Conservation (phyloP, 2,113 vertebrate species). For the Corythoichthys intestinalis region DNA sequence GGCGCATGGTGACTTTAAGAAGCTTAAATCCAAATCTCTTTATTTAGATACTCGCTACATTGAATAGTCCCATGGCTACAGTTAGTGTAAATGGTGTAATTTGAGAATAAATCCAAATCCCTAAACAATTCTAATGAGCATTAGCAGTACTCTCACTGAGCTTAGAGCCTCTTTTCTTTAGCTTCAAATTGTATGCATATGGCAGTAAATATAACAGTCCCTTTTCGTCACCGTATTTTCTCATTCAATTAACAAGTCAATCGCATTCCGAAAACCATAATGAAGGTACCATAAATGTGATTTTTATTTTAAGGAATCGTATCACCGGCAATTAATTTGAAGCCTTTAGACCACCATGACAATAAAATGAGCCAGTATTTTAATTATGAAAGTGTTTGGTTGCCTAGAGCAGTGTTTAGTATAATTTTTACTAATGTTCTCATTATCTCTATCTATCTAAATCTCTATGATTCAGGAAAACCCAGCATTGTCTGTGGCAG, state of each 20-base stretch:
- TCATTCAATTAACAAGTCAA: background rate
- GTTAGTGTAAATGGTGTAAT: background rate
- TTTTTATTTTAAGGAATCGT: background rate
- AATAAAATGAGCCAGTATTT: background rate
- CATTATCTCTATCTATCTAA: background rate
- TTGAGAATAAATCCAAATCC: background rate
- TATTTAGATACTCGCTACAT: background rate
- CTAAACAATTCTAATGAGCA: background rate
- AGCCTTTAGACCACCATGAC: background rate
- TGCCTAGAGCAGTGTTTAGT: background rate
- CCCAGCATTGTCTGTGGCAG: slow-evolving; percentile 89
- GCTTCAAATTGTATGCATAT: background rate
- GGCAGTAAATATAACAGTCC: background rate
- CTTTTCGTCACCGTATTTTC: background rate
- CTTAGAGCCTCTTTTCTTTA: background rate
- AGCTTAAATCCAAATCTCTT: background rate
- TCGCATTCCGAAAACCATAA: background rate
- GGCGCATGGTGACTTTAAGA: background rate
- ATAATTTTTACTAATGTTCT: background rate
- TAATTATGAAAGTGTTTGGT: background rate
- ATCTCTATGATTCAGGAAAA: slow-evolving; percentile 78
- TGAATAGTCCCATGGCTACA: background rate
- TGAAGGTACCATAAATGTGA: too few relatives aligned
- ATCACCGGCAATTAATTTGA: background rate
- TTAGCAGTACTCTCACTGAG: background rate